Conservation (phyloP, 2,888 invertebrate genomes). For the Nemotelus pantherinus region DNA sequence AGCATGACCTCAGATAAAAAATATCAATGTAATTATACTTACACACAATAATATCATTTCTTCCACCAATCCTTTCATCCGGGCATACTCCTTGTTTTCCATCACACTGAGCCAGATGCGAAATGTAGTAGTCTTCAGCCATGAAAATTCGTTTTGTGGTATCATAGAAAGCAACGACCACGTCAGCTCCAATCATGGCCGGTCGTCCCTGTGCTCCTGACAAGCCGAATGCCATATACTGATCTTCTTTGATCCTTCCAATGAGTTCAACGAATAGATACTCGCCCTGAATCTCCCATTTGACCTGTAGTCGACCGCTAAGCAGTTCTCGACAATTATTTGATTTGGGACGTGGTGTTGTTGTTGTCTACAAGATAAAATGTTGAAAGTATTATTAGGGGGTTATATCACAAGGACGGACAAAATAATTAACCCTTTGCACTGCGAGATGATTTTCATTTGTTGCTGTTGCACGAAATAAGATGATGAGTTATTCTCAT, state of each 20-base stretch:
- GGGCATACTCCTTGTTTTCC: constrained; percentile 87
- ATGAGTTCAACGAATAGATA: constrained; percentile 81
- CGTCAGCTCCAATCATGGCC: constrained; percentile 84
- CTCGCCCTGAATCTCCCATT: constrained; percentile 84
- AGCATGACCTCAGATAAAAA: neutral
- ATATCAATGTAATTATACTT: constrained; percentile 51
- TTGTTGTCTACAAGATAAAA: constrained; percentile 76
- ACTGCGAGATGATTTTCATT: too few relatives aligned
- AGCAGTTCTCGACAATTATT: constrained; percentile 87
- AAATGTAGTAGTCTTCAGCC: constrained; percentile 87
- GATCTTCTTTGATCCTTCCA: constrained; percentile 81
- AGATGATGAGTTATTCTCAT: too few relatives aligned
- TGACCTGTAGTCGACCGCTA: constrained; percentile 83
- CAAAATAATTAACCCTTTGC: too few relatives aligned
- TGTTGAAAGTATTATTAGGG: neutral
- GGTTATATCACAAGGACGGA: too few relatives aligned
- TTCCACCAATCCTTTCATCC: constrained; percentile 81
- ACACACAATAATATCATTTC: constrained; percentile 78
- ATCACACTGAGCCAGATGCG: constrained; percentile 83
- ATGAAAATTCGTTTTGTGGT: constrained; percentile 69
- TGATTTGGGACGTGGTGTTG: constrained; percentile 73
- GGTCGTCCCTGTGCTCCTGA: constrained; percentile 79
- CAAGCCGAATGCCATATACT: constrained; percentile 89
- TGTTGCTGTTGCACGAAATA: too few relatives aligned
- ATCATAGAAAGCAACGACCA: constrained; percentile 83